Base-by-base conservation (phyloP, 2,113 vertebrate genomes). In the Uropsilus gracilis region DNA sequence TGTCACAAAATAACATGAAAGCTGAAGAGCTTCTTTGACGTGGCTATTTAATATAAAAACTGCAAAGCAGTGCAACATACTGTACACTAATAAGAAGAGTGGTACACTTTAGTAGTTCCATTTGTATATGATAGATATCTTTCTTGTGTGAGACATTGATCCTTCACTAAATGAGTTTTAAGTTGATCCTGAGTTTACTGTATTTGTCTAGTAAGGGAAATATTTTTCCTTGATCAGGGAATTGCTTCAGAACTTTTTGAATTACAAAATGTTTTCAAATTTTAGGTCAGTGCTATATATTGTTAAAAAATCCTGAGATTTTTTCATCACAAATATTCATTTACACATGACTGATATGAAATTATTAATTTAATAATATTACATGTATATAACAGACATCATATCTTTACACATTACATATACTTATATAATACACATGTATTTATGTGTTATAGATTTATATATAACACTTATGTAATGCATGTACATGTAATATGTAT, bases 1-100 rank as follows among this genome's bases (percentile, higher is more conserved):
- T 95, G 83, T 44, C 64, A 55, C 73, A 78, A 61, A 91, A 59
- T 78, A 61, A 68, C n/a, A 24, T 46, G 39, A 63, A 71, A 76
- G 22, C 73, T 16, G 24, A 69, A 18, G 89, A 92, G 17, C 64
- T 82, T 63, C 68, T 83, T 89, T 88, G 89, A 88, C 53, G 20
- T 83, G 57, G 63, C 37, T 86, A 61, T 72, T 86, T 82, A 46
- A 42, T 55, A n/a, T 59, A 73, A 32, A 22, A 90, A 37, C 11
- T 81, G 34, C 88, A 83, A 72, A 71, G 77, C 73, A 85, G n/a
- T 71, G n/a, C 28, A 13, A 84, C n/a, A n/a, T n/a, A n/a, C 80
- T 78, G 64, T 90, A n/a, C 46, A 32, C 64, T 87, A 89, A 87
- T 69, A 89, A 68, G 80, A 80, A 91, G 53, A 93, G 46, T 42